Percentiles rank a stretch among this genome's conserved stretches.
phyloP scores from a whole-genome alignment of 2,113 vertebrate species.

The Hepsetus odoe region DNA sequence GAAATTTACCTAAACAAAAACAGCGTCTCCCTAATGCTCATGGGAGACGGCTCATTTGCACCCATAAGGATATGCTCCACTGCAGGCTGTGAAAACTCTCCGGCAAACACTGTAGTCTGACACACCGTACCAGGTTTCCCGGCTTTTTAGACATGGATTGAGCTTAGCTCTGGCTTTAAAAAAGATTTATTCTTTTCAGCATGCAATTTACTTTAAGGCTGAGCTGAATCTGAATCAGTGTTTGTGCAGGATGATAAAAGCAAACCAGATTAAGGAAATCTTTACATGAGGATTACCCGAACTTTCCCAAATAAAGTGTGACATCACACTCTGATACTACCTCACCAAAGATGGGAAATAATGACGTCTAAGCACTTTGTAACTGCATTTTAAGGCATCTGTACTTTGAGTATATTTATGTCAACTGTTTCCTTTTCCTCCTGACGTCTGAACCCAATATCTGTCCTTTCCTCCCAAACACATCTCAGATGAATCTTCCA shows the following conservation, averaged over 20 bases:
- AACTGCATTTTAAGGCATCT: too few relatives aligned
- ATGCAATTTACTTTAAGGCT: neutral
- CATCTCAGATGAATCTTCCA: too few relatives aligned
- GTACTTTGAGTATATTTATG: too few relatives aligned
- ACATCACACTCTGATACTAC: neutral
- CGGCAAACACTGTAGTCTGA: conserved; percentile 4
- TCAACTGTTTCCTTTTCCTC: too few relatives aligned
- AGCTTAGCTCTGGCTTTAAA: neutral
- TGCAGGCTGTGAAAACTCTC: neutral
- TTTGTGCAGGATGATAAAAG: neutral
- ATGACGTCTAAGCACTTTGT: too few relatives aligned
- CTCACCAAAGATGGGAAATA: too few relatives aligned
- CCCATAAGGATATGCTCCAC: neutral
- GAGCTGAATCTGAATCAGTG: too few relatives aligned
- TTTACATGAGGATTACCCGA: neutral
- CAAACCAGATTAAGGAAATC: neutral
- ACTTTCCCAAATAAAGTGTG: neutral
- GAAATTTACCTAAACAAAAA: conserved; percentile 55
- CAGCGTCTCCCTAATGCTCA: conserved; percentile 20
- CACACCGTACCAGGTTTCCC: neutral
- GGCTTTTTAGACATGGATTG: neutral
- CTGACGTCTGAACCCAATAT: too few relatives aligned
- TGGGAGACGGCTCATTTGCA: conserved; percentile 38
- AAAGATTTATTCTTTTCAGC: neutral
- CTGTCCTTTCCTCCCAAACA: too few relatives aligned